Conservation (phyloP, 2,797 vertebrate species). For the Mus spretus region DNA sequence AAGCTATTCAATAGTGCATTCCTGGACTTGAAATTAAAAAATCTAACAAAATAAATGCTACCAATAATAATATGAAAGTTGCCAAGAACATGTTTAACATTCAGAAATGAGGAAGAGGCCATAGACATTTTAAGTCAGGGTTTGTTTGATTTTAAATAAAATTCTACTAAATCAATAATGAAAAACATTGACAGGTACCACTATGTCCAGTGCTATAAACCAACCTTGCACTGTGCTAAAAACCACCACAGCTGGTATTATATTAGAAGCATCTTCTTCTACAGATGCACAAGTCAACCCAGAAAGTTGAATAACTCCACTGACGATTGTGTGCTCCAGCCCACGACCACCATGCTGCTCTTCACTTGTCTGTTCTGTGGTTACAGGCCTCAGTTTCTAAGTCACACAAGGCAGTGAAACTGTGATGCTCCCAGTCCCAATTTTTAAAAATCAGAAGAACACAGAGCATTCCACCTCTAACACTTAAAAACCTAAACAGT, state of each 20-base stretch:
- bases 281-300: not conserved
- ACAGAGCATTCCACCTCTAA: not conserved
- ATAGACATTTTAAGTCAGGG: constrained; percentile 46
- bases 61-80: constrained; percentile 90
- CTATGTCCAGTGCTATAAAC: not conserved
- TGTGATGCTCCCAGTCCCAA: not conserved
- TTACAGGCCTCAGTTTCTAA: not conserved
- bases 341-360: not conserved
- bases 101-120: constrained; percentile 66
- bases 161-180: not conserved
- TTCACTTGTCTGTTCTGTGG: not conserved
- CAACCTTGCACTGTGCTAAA: not conserved
- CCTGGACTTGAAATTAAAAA: not conserved
- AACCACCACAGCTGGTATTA: not conserved
- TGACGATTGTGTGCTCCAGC: not conserved
- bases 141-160: constrained; percentile 72
- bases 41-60: constrained; percentile 83
- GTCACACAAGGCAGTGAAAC: not conserved
- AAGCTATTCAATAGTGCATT: not conserved
- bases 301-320: not conserved
- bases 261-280: not conserved
- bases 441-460: not conserved
- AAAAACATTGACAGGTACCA: not conserved
- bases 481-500: not conserved
- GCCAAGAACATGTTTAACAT: constrained; percentile 91